Evolutionary conservation across 1,140 invertebrate species (phyloP).

Genomic region (Yoshiicerus persimilis): DNA sequence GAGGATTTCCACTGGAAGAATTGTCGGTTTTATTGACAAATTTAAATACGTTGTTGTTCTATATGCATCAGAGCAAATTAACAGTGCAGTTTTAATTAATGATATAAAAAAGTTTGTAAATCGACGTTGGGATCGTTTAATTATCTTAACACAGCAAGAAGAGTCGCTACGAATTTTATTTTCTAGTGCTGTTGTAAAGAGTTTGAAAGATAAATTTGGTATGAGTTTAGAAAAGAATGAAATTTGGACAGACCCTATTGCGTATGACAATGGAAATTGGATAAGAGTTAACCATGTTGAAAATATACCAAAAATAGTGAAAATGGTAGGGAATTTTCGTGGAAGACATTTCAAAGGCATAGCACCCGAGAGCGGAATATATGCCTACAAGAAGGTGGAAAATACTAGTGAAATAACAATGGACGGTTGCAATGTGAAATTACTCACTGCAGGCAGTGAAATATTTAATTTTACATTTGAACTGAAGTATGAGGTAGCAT

Average conservation of each 20-base stretch:
- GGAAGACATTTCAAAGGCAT: neutral
- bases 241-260: neutral
- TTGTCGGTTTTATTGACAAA: neutral
- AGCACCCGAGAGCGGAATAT: neutral
- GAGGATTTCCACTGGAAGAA: neutral
- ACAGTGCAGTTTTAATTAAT: too few relatives aligned
- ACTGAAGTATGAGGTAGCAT: neutral
- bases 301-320: neutral
- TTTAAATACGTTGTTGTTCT: neutral
- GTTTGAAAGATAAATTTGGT: neutral
- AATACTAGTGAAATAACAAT: neutral
- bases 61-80: neutral
- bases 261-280: neutral
- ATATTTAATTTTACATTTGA: neutral
- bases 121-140: neutral
- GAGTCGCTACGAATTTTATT: neutral
- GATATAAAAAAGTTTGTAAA: too few relatives aligned
- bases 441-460: neutral
- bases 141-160: neutral
- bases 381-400: neutral
- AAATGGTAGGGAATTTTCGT: neutral
- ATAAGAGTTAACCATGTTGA: neutral
- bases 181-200: neutral
- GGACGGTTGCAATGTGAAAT: neutral
- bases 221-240: neutral